These are phyloP conservation scores for Actias luna DNA, from an alignment of 2,888 invertebrate genomes.

Conservation along the genomic window DNA sequence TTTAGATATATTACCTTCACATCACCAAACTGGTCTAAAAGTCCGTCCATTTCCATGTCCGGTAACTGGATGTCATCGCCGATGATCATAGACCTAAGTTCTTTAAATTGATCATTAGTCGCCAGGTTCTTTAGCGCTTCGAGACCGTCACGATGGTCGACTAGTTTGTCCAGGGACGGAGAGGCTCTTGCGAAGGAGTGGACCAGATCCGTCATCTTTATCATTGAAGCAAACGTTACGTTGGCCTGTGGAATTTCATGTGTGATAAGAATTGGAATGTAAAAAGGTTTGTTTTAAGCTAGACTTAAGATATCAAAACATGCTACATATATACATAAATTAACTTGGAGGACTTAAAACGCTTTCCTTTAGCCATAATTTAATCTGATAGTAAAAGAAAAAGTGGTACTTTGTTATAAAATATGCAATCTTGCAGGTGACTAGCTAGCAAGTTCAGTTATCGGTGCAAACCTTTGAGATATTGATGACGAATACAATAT, in stretches of 20 bases:
- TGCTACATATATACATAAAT: no score
- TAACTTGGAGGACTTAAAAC: no score
- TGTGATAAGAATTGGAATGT: not conserved
- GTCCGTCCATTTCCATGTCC: slow-evolving; percentile 47
- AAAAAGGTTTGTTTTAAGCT: no score
- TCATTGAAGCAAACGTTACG: slow-evolving; percentile 75
- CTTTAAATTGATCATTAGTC: slow-evolving; percentile 43
- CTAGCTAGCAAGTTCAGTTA: no score
- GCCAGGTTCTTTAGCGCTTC: slow-evolving; percentile 48
- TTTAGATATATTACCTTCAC: slow-evolving; percentile 39
- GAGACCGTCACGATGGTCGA: slow-evolving; percentile 53
- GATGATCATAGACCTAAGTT: slow-evolving; percentile 40
- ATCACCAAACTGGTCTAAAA: slow-evolving; percentile 59
- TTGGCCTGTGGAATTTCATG: slow-evolving; percentile 69
- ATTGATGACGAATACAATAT: no score
- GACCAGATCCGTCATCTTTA: slow-evolving; percentile 60
- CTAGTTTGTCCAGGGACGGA: slow-evolving; percentile 49
- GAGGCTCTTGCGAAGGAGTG: slow-evolving; percentile 62
- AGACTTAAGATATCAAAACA: no score
- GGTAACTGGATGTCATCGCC: slow-evolving; percentile 36
- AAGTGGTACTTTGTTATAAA: no score
- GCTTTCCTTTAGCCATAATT: no score
- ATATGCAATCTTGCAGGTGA: no score
- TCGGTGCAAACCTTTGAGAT: no score
- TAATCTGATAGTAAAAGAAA: no score